Evolutionary conservation across 2,113 vertebrate species (phyloP), one percentile per base, ranked within the genome.

Genomic region (Melanotaenia duboulayi): DNA sequence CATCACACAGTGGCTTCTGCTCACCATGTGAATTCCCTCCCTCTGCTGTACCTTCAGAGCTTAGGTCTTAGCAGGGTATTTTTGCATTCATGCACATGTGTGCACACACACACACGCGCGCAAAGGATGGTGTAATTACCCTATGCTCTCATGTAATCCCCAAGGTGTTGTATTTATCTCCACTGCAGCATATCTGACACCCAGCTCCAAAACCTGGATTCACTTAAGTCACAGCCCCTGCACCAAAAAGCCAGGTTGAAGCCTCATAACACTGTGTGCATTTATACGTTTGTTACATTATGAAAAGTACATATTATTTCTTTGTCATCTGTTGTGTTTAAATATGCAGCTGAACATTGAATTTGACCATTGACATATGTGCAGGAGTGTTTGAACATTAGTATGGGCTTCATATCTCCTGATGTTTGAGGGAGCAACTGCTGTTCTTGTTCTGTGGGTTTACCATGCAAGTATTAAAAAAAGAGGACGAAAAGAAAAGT

Each of bases 91-190:
- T 51, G 42, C 51, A 48, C 55, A 50, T 63, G 61, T 63, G 61
- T 55, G 54, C 52, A 62, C 68, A 65, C 74, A 65, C 74, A 19
- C 70, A 78, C 51, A 63, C 66, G 80, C 56, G 79, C 48, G 77
- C 14, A 84, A 65, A 54, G 82, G 73, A 79, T 74, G 76, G 68
- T 89, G 60, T 92, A 85, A 94, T 95, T 94, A 93, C 89, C 90
- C 89, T 91, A 78, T 87, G 85, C 69, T 86, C 88, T 82, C 83
- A 76, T 91, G 91, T 74, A 89, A 81, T 91, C 85, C 95, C 91
- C 84, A 89, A 92, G 94, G 83, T 95, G 90, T 93, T 95, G 93
- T 91, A 84, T 94, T 90, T 95, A 94, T 95, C 91, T 94, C 20
- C 73, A 84, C 78, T 90, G 70, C 81, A 87, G 61, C 78, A 76